Conservation (phyloP, 2,888 invertebrate genomes). For the Diplolepis rosae region DNA sequence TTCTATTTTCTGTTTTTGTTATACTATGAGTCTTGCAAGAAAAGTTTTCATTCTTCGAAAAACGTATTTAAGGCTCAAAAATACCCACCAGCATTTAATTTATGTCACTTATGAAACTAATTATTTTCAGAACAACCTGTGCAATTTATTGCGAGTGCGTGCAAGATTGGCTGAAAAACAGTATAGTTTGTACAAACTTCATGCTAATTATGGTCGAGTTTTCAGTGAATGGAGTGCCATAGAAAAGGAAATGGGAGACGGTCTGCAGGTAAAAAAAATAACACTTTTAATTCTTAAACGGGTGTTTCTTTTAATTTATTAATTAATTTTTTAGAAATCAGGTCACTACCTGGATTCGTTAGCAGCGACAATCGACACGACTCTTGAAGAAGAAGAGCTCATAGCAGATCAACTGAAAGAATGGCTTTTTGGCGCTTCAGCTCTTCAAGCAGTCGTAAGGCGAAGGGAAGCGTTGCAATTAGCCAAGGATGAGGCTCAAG, state of each 20-base stretch:
- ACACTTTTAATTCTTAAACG: background rate
- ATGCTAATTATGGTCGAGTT: slow-evolving; percentile 86
- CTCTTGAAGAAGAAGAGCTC: slow-evolving; percentile 88
- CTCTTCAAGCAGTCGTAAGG: slow-evolving; percentile 83
- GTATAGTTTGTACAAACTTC: slow-evolving; percentile 85
- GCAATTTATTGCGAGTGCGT: slow-evolving; percentile 71
- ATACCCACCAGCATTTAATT: slow-evolving; percentile 70
- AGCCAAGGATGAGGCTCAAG: slow-evolving; percentile 82
- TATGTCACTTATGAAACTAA: slow-evolving; percentile 74
- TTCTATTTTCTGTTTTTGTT: too few species aligned
- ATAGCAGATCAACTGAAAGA: slow-evolving; percentile 89
- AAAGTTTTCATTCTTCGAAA: too few species aligned
- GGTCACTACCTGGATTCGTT: slow-evolving; percentile 82
- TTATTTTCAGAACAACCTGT: slow-evolving; percentile 68
- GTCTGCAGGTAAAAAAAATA: slow-evolving; percentile 76
- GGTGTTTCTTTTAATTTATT: background rate
- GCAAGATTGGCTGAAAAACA: slow-evolving; percentile 85
- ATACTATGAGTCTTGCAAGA: too few species aligned
- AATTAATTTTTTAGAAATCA: slow-evolving; percentile 72
- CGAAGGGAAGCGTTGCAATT: slow-evolving; percentile 85
- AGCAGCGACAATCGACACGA: slow-evolving; percentile 83
- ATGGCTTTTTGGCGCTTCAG: slow-evolving; percentile 85
- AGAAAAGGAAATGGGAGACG: slow-evolving; percentile 88
- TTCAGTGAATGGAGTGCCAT: slow-evolving; percentile 91
- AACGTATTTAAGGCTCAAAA: too few species aligned